Evolutionary conservation across 2,797 vertebrate species (phyloP), one percentile per base, ranked within the genome.

Genomic region (Enteromius argenteus): DNA sequence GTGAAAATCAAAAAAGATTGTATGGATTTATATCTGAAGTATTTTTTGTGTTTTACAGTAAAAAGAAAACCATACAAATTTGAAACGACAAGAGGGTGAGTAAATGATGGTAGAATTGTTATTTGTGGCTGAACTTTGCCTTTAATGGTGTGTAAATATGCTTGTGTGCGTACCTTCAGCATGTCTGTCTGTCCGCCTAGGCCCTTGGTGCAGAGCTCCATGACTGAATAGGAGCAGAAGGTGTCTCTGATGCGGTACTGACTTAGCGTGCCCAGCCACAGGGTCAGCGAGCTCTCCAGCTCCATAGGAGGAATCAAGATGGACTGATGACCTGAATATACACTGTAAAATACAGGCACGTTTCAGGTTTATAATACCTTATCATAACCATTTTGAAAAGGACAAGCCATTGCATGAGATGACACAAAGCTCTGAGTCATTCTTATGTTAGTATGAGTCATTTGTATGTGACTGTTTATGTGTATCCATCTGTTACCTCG

Each of bases 221-320:
- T 99, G 83, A 99, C 98, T 0, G 97, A 98, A 91, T 99, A 99
- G 88, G 98, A 99, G 93, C 98, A 99, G 95, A 99, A 99, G 71
- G 98, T 99, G 93, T 99, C 98, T 91, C 98, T 95, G 92, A 99
- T 95, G 84, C 97, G 97, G 92, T 99, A 97, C 93, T 99, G 98
- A 94, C 97, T 99, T 90, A 99, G 97, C 0, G 97, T 97, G 92
- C 97, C 96, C 73, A 99, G 95, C 98, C 98, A 99, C 90, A 99
- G 95, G 85, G 96, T 95, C 91, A 97, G 93, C 82, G 97, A 97
- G 92, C 93, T 95, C 94, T 99, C 98, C 94, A 99, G 92, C 96
- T 99, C 98, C 90, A 97, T 96, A 87, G 98, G 98, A 94, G 98
- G 98, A 91, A 99, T 99, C 92, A 99, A 95, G 92, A 99, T 92